Conservation (phyloP, 35 echinoderm and acorn worm species). For the Apostichopus californicus region DNA sequence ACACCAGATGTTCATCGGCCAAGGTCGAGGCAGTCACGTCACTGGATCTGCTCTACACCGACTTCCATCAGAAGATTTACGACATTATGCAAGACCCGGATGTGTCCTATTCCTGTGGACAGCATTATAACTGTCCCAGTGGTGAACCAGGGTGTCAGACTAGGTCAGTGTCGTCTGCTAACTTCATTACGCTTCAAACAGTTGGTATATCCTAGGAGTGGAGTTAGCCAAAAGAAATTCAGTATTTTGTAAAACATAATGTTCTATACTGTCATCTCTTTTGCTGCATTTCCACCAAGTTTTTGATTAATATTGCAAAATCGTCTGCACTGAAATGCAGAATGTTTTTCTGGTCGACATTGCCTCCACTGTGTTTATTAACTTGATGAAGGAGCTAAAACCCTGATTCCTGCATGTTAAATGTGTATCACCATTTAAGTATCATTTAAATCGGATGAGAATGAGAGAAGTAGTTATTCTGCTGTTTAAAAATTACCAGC, state of each 20-base stretch:
- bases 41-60: slow-evolving; percentile 92
- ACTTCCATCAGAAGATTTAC: slow-evolving; percentile 94
- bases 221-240: no score
- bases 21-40: slow-evolving; percentile 93
- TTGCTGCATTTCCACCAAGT: not conserved
- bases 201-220: no score
- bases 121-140: slow-evolving; percentile 78
- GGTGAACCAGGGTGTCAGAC: slow-evolving; percentile 81
- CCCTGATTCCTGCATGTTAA: no score
- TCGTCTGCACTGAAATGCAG: no score
- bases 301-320: no score
- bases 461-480: not conserved
- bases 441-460: not conserved
- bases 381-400: no score
- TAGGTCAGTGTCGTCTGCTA: slow-evolving; percentile 47
- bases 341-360: no score
- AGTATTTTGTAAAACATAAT: not conserved
- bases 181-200: not conserved
- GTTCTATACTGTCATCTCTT: not conserved
- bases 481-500: not conserved
- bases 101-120: slow-evolving; percentile 71
- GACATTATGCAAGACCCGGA: slow-evolving; percentile 85
- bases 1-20: slow-evolving; percentile 81
- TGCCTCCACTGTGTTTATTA: no score
- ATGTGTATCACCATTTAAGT: not conserved